Evolutionary conservation across 2,113 vertebrate species (phyloP), one percentile per base, ranked within the genome.

Genomic region (Miniopterus natalensis): DNA sequence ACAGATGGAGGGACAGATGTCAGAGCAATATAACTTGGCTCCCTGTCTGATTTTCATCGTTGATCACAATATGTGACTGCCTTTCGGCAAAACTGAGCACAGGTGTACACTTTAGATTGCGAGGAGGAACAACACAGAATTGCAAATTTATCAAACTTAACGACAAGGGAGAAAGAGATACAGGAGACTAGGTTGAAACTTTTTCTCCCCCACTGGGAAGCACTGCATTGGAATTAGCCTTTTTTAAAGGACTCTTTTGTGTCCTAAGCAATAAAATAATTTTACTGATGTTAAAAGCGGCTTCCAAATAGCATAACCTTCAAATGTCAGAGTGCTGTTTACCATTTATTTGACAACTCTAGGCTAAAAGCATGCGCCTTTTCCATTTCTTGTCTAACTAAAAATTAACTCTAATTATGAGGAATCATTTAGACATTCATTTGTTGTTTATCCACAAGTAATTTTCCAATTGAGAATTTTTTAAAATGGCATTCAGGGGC

Each of bases 1-100:
- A 86, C 98, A 99, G 98, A 98, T 98, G 98, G 97, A 97, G 11
- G 10, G 98, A 97, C 98, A 99, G 98, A 98, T 99, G 98, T 97
- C 97, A 97, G 94, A 98, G 97, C 97, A 97, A 97, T 98, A 96
- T 95, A 97, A 98, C 97, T 98, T 98, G 98, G 96, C 97, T 90
- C 86, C 36, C 49, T 97, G 49, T 98, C 87, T 78, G 96, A 85
- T 95, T 98, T 98, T 97, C 95, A 90, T 96, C 92, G 85, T 95
- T 95, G 96, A 96, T 96, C 95, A 88, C 88, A 98, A 92, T 95
- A 95, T 88, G n/a, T 88, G 92, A 84, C 90, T 98, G 95, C 88
- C 97, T 98, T 90, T 97, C 9, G 40, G 95, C 96, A 98, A 97
- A 96, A 81, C 31, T 36, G 95, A 97, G 96, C 95, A 9, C 97